phyloP scores from a whole-genome alignment of 2,113 vertebrate genomes.

The Pseudois nayaur region DNA sequence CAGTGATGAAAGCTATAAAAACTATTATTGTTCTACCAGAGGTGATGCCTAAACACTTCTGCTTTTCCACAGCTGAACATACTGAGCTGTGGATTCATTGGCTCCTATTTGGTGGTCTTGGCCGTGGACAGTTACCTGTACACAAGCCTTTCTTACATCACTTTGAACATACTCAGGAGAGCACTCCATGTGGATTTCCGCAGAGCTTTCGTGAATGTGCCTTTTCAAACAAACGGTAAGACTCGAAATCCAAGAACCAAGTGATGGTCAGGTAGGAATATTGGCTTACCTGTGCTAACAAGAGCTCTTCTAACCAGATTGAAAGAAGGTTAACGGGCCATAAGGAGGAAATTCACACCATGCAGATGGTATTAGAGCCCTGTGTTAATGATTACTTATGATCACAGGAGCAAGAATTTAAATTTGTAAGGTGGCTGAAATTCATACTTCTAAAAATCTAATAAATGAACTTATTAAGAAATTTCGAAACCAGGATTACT shows the following conservation, averaged over 20 bases:
- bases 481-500: background rate
- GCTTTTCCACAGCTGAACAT: slow-evolving; percentile 89
- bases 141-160: slow-evolving; percentile 93
- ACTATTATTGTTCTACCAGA: background rate
- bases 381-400: background rate
- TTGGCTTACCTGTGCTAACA: background rate
- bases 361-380: background rate
- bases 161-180: slow-evolving; percentile 90
- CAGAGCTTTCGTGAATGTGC: slow-evolving; percentile 84
- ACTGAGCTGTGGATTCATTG: slow-evolving; percentile 85
- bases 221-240: slow-evolving; percentile 92
- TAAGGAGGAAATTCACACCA: background rate
- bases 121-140: slow-evolving; percentile 89
- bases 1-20: background rate
- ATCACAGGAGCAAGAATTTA: background rate
- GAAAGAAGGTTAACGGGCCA: background rate
- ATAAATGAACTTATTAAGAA: background rate
- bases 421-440: background rate
- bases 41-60: background rate
- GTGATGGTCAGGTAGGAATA: background rate
- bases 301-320: no score
- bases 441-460: background rate
- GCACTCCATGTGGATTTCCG: slow-evolving; percentile 87
- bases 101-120: slow-evolving; percentile 87
- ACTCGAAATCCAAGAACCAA: background rate